Evolutionary conservation across 2,888 invertebrate species (phyloP), one percentile per base, ranked within the genome.

Genomic region (Catocala sponsa): DNA sequence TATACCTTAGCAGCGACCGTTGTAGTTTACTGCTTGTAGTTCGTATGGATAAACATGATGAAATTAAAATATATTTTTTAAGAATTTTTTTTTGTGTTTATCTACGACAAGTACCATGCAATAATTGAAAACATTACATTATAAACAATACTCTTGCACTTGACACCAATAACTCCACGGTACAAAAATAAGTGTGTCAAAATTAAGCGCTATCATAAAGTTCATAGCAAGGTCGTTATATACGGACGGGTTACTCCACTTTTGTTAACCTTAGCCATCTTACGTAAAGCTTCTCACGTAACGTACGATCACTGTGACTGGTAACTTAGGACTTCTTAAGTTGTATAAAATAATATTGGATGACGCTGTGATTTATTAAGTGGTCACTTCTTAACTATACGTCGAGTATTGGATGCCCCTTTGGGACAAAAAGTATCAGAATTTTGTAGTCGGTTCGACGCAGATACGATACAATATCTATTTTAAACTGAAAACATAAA

Each of bases 251-350:
- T 74, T 79, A 76, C 77, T 81, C 74, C 66, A 80, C 74, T 78
- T 74, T 72, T 72, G 63, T 60, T 81, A 78, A 82, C 83, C 84
- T 85, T 84, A 82, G 72, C 76, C 71, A 74, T 63, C 58, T 84
- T 83, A 83, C 77, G 80, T 82, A 84, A 84, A 79, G 48, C 46
- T 66, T 65, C 63, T 66, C 72, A 66, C 70, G 59, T 76, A 76
- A 64, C 55, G 6, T 11, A 9, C 13, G 46, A 55, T 64, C 46
- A 52, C 69, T 0, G 5, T 41, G 33, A 44, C 51, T 68, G 1
- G 13, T 4, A 32, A 78, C 59, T 65, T 66, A 11, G 13, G 46
- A 6, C 2, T 4, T 25, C 2, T 38, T 38, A 38, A 38, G 9
- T 9, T 5, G 35, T 38, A 38, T 38, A 38, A 38, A 38, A 38